Conservation (phyloP, 2,888 invertebrate species). For the Agonopterix heracliana region DNA sequence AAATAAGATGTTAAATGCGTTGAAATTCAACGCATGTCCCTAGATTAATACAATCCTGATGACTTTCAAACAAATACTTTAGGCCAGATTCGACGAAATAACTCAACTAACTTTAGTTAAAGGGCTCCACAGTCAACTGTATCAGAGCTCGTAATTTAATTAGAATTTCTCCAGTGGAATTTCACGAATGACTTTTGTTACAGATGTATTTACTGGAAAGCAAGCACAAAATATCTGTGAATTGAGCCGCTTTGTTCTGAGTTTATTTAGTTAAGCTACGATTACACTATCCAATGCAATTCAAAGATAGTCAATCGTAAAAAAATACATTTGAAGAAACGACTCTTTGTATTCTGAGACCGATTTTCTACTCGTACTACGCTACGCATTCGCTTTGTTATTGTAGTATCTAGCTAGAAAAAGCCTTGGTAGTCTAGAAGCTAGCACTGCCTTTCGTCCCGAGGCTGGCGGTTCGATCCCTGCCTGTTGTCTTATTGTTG, state of each 20-base stretch:
- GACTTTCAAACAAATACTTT: conserved; percentile 50
- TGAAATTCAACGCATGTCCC: conserved; percentile 34
- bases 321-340: background rate
- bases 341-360: too few relatives aligned
- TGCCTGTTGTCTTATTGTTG: too few relatives aligned
- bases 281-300: background rate
- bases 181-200: conserved; percentile 54
- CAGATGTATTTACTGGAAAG: conserved; percentile 40
- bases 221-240: conserved; percentile 21
- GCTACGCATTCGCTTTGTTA: too few relatives aligned
- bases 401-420: too few relatives aligned
- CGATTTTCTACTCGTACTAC: too few relatives aligned
- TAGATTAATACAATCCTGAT: conserved; percentile 35
- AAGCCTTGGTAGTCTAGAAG: too few relatives aligned
- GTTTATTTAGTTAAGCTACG: conserved; percentile 17
- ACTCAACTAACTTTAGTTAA: conserved; percentile 55
- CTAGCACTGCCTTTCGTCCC: too few relatives aligned
- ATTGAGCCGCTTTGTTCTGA: conserved; percentile 25
- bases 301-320: background rate
- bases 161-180: conserved; percentile 58
- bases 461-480: too few relatives aligned
- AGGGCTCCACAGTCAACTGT: conserved; percentile 50
- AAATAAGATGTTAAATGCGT: conserved; percentile 32
- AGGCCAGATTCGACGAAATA: conserved; percentile 55
- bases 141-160: conserved; percentile 54